These are phyloP conservation scores for Chaetodon auriga DNA, from an alignment of 2,113 vertebrate species.

Conservation along the genomic window DNA sequence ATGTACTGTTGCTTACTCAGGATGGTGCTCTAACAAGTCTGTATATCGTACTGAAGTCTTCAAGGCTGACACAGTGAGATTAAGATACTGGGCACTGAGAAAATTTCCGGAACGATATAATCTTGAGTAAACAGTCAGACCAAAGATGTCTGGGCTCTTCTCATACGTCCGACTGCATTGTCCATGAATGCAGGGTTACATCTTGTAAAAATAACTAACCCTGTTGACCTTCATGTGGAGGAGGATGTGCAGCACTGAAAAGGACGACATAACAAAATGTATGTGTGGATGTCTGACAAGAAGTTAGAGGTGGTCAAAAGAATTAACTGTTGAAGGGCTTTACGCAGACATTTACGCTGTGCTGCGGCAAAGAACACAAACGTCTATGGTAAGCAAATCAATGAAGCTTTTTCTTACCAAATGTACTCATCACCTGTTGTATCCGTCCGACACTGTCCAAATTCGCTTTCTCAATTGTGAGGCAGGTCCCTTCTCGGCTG, in stretches of 20 bases:
- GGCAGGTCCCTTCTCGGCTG: conserved; percentile 11
- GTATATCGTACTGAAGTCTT: neutral
- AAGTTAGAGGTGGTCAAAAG: neutral
- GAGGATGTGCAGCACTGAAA: neutral
- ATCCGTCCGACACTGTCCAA: too few relatives aligned
- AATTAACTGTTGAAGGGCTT: neutral
- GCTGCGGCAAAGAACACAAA: neutral
- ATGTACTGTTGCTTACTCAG: neutral
- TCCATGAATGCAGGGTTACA: conserved; percentile 1
- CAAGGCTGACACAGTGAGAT: neutral
- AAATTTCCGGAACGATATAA: neutral
- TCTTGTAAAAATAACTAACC: neutral
- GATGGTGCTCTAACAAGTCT: neutral
- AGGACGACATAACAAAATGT: neutral
- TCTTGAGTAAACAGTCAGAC: neutral
- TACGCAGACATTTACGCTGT: too few relatives aligned
- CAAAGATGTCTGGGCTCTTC: neutral
- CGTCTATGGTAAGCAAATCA: neutral
- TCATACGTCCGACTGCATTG: neutral
- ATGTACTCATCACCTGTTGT: neutral
- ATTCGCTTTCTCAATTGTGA: neutral
- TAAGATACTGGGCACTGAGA: neutral
- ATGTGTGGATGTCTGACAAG: neutral
- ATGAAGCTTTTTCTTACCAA: neutral
- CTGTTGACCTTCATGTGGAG: conserved; percentile 1